A percentile compares a stretch with the other conserved stretches of the same genome.
Conservation (phyloP, 2,888 invertebrate species). For the Xylophagus ater region DNA sequence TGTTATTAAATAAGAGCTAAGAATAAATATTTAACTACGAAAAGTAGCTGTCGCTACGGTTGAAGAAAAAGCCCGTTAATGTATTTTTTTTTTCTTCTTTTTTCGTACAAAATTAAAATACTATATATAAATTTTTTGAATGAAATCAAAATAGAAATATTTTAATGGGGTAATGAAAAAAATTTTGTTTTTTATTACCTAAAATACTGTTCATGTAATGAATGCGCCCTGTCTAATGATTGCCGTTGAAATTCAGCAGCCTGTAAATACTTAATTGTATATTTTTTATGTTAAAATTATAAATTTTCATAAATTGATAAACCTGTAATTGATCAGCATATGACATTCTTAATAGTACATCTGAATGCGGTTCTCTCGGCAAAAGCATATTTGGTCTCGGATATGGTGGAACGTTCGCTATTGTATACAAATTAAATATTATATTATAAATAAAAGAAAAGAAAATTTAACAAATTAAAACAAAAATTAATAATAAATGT, state of each 20-base stretch:
- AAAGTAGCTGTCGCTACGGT: too few relatives aligned
- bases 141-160: too few relatives aligned
- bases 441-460: slow-evolving; percentile 11
- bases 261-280: slow-evolving; percentile 40
- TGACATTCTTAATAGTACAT: slow-evolving; percentile 40
- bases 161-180: too few relatives aligned
- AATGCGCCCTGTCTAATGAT: slow-evolving; percentile 27
- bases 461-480: slow-evolving; percentile 6
- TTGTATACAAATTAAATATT: slow-evolving; percentile 5
- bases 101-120: too few relatives aligned
- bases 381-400: slow-evolving; percentile 42
- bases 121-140: too few relatives aligned
- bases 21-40: too few relatives aligned
- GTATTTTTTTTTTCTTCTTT: too few relatives aligned
- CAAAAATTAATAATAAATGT: slow-evolving; percentile 1
- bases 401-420: slow-evolving; percentile 41
- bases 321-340: slow-evolving; percentile 42
- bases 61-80: too few relatives aligned
- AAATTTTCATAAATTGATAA: slow-evolving; percentile 28
- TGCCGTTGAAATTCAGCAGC: slow-evolving; percentile 41
- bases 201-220: slow-evolving; percentile 38
- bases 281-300: slow-evolving; percentile 28
- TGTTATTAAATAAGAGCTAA: too few relatives aligned
- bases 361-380: slow-evolving; percentile 40
- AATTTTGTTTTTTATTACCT: too few relatives aligned